A percentile compares a stretch with the other conserved stretches of the same genome.
Conservation (phyloP, 1,140 invertebrate species). For the Tyrophagus putrescentiae region DNA sequence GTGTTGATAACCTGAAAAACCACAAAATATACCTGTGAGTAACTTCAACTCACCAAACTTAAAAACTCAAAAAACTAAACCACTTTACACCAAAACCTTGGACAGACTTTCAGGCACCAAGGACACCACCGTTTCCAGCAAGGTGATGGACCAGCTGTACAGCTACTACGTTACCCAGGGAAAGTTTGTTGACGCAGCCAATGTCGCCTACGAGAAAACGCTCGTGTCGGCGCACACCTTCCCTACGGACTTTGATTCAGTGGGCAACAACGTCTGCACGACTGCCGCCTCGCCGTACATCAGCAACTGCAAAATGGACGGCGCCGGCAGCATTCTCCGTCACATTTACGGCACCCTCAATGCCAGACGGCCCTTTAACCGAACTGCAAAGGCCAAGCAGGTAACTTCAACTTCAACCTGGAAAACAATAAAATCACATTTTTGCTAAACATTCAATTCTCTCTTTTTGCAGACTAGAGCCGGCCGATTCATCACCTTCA, state of each 20-base stretch:
- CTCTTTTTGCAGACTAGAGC: too few species aligned
- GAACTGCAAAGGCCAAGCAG: neutral
- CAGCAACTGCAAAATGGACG: conserved; percentile 14
- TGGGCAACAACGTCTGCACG: conserved; percentile 9
- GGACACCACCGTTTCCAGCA: neutral
- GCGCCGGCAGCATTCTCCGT: conserved; percentile 7
- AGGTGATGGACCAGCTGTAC: conserved; percentile 20
- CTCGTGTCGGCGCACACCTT: conserved; percentile 12
- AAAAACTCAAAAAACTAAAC: too few species aligned
- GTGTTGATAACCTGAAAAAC: conserved; percentile 11
- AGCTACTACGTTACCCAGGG: conserved; percentile 14
- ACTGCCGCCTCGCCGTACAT: neutral
- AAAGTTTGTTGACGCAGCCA: conserved; percentile 13
- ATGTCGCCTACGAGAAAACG: conserved; percentile 17
- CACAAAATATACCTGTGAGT: conserved; percentile 21
- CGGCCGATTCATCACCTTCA: conserved; percentile 4
- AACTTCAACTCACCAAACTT: too few species aligned
- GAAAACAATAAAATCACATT: too few species aligned
- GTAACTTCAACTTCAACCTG: too few species aligned
- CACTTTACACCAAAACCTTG: too few species aligned
- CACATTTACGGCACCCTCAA: conserved; percentile 16
- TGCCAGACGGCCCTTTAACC: neutral
- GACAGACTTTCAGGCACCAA: conserved; percentile 21
- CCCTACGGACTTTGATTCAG: conserved; percentile 17
- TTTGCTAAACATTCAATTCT: too few species aligned